Conservation (phyloP, 2,113 vertebrate genomes). For the Patagioenas fasciata region DNA sequence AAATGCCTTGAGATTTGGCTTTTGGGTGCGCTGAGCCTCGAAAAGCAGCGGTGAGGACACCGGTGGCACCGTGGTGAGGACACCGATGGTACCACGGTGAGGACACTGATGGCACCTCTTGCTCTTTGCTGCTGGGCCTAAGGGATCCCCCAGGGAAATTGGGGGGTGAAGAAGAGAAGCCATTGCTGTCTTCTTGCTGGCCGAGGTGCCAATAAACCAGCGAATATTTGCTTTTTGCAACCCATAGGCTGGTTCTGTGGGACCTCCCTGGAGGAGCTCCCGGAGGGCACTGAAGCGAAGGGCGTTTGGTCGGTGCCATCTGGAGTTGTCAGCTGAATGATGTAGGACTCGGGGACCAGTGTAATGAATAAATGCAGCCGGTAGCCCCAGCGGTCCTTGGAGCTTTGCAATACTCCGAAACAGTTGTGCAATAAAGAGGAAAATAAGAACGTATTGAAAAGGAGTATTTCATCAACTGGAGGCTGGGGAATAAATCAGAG, state of each 20-base stretch:
- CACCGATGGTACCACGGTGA: fast-evolving
- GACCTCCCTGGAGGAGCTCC: neutral
- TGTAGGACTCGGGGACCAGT: neutral
- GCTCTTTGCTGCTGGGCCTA: neutral
- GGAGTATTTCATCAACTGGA: neutral
- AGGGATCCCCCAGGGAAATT: fast-evolving
- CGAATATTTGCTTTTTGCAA: neutral
- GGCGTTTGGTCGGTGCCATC: neutral
- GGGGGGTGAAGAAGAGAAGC: neutral
- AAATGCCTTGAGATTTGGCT: neutral
- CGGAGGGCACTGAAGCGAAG: neutral
- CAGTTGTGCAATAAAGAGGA: neutral
- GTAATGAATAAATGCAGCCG: neutral
- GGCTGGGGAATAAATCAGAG: neutral
- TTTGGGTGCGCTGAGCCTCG: neutral
- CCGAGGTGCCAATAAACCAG: neutral
- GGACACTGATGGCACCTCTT: neutral
- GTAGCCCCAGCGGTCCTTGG: neutral
- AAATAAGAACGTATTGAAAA: neutral
- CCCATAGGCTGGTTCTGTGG: neutral
- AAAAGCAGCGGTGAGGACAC: neutral
- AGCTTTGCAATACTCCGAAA: neutral
- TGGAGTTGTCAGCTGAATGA: neutral
- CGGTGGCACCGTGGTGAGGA: neutral
- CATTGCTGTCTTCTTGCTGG: fast-evolving